Evolutionary conservation across 1,140 invertebrate genomes (phyloP), one percentile per base, ranked within the genome.

Genomic region (Bursaphelenchus mucronatus): DNA sequence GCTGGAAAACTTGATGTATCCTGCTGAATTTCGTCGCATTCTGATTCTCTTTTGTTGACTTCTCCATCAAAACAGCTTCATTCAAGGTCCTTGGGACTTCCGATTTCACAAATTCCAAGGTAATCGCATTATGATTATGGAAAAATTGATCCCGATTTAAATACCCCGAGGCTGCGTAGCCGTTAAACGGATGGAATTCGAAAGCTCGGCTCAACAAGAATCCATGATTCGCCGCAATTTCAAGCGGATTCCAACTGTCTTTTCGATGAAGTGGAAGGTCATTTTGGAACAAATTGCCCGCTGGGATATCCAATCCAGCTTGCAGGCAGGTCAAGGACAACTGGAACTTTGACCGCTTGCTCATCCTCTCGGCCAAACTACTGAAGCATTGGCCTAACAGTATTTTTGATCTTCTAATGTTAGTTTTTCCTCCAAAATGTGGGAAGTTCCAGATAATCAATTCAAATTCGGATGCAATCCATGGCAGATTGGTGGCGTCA

Each of bases 361-460:
- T 15, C 51, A 74, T 71, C 3, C 73, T 51, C 15, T 11, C 7
- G 1, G 30, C 30, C 11, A 73, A 41, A 64, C 55, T 68, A 19
- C 40, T 8, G 54, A 78, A 74, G 8, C 78, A 66, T 30, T 63
- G 55, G 7, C 52, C 11, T 8, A 79, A 43, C 13, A 77, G 46
- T 10, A 45, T 43, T 43, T 68, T 46, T 41, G 70, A 68, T 44
- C 56, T 53, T 11, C 54, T 54, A 11, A 74, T 52, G 64, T 77
- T 77, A 6, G 74, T 78, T 47, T 77, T 77, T 0, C 75, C 75
- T 15, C 75, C 76, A 47, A 61, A 76, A 55, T 77, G 75, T 7
- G 75, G 75, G 52, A 77, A 77, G 43, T 77, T 77, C 74, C 78
- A 74, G 55, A 77, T 64, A 44, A 77, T 53, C 13, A 61, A 54